phyloP scores from a whole-genome alignment of 1,140 invertebrate genomes.

The Drosophila varians region DNA sequence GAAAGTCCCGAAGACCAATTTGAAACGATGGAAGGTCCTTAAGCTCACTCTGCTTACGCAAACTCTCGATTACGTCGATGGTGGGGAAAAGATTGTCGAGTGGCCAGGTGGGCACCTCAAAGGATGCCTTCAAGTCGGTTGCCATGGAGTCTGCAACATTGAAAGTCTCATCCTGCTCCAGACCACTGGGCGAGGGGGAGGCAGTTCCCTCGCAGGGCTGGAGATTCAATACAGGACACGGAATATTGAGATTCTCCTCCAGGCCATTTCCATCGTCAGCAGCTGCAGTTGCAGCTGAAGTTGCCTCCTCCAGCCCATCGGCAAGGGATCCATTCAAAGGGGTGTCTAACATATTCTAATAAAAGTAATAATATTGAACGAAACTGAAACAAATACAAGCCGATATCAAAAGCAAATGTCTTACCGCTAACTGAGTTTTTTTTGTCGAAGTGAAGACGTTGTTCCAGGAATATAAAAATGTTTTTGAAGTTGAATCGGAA shows the following conservation, averaged over 20 bases:
- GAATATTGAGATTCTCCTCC: background rate
- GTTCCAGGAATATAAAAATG: background rate
- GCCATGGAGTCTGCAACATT: background rate
- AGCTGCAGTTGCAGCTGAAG: background rate
- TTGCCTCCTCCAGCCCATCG: background rate
- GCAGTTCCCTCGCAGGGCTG: background rate
- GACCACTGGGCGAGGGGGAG: background rate
- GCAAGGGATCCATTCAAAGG: background rate
- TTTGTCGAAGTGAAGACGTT: constrained; percentile 3
- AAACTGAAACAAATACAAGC: constrained; percentile 11
- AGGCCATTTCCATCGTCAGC: background rate
- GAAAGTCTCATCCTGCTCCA: background rate
- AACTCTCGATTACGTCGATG: background rate
- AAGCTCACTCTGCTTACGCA: constrained; percentile 2
- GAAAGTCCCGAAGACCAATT: background rate
- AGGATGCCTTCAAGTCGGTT: background rate
- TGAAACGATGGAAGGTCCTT: constrained; percentile 22
- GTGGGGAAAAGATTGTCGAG: constrained; percentile 5
- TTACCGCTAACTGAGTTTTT: constrained; percentile 30
- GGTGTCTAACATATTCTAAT: constrained; percentile 35
- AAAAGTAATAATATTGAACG: background rate
- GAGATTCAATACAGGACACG: background rate
- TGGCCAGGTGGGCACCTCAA: constrained; percentile 4
- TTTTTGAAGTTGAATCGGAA: background rate
- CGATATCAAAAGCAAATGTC: constrained; percentile 24